A percentile compares a stretch with the other conserved stretches of the same genome.
Conservation (phyloP, 2,113 vertebrate genomes). For the Nyctereutes procyonoides region DNA sequence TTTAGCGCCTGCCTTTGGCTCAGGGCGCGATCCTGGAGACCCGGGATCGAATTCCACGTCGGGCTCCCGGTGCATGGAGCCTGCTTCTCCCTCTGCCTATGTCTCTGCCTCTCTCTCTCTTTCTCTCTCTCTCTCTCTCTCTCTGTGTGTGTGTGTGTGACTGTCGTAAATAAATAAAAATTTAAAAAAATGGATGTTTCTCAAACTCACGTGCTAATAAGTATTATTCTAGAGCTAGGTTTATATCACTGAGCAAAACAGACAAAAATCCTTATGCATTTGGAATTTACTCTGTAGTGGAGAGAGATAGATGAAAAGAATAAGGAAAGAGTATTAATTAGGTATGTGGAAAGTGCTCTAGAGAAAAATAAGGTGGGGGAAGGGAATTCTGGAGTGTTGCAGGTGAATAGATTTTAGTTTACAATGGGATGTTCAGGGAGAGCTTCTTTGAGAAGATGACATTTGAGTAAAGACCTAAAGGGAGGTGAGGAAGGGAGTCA, state of each 20-base stretch:
- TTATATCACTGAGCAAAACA: slow-evolving; percentile 12
- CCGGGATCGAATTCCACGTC: too few species aligned
- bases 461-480: slow-evolving; percentile 36
- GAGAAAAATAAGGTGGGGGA: neutral
- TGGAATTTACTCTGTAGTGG: neutral
- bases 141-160: too few species aligned
- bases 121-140: too few species aligned
- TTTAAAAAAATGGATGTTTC: slow-evolving; percentile 35
- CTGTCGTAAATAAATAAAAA: too few species aligned
- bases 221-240: slow-evolving; percentile 6
- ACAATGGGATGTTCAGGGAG: neutral
- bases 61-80: too few species aligned
- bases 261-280: neutral
- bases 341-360: neutral
- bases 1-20: too few species aligned
- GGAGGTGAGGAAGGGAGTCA: neutral
- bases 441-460: neutral
- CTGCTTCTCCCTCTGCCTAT: too few species aligned
- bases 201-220: neutral
- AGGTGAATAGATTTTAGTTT: slow-evolving; percentile 21
- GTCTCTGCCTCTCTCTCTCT: too few species aligned
- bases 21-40: too few species aligned
- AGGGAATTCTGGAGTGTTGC: neutral
- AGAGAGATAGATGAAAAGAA: neutral
- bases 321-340: neutral